phyloP scores from a whole-genome alignment of 1,140 invertebrate species.

The Leptinotarsa defecta region DNA sequence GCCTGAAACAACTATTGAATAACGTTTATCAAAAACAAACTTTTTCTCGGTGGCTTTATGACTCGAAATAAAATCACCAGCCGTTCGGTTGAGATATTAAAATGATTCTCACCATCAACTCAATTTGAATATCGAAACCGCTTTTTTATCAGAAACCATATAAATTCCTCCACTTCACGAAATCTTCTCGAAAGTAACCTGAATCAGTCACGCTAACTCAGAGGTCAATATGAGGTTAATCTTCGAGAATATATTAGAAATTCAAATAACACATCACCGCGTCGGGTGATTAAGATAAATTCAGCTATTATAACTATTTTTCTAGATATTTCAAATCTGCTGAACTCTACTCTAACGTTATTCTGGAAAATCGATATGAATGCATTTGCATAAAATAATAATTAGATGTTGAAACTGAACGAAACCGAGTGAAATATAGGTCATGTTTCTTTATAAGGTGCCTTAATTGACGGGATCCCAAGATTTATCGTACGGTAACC shows the following conservation, averaged over 20 bases:
- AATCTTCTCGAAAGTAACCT: not conserved
- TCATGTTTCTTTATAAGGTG: not conserved
- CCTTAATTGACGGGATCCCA: not conserved
- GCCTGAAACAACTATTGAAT: too few relatives aligned
- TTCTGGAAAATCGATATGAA: not conserved
- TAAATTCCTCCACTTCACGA: not conserved
- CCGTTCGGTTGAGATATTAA: too few relatives aligned
- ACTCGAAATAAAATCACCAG: too few relatives aligned
- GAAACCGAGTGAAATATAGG: not conserved
- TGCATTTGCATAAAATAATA: conserved; percentile 1
- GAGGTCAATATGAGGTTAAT: not conserved
- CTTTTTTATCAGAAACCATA: not conserved
- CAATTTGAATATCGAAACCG: not conserved
- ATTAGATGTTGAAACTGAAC: not conserved
- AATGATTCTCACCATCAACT: too few relatives aligned
- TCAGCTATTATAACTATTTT: not conserved
- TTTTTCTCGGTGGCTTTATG: too few relatives aligned
- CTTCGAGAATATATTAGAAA: not conserved
- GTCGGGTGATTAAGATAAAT: not conserved
- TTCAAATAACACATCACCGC: not conserved
- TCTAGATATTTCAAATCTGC: not conserved
- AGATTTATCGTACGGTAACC: not conserved
- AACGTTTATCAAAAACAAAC: too few relatives aligned
- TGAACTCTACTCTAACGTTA: not conserved
- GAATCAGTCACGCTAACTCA: not conserved